Conservation (phyloP, 1,140 invertebrate genomes). For the Drosophila quadrilineata region DNA sequence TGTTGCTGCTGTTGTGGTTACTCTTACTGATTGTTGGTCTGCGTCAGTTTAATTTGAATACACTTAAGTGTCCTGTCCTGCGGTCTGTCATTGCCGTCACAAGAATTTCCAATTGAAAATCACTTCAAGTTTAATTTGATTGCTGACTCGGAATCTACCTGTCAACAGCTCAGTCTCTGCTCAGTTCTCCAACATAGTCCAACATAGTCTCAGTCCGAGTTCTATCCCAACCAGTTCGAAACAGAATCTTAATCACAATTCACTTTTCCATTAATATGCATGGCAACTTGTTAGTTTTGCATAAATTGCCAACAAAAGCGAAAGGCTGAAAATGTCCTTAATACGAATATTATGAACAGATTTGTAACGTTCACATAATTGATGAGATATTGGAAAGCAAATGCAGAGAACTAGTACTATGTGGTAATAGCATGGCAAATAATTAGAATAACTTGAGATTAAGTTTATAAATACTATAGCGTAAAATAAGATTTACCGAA, state of each 20-base stretch:
- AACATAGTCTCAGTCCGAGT: no score
- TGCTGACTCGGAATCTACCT: constrained; percentile 54
- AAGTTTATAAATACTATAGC: no score
- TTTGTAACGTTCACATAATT: no score
- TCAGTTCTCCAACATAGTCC: no score
- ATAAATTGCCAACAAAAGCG: constrained; percentile 40
- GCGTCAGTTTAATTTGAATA: constrained; percentile 77
- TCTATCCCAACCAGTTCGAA: neutral
- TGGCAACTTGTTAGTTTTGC: constrained; percentile 62
- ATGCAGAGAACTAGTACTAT: no score
- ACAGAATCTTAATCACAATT: constrained; percentile 69
- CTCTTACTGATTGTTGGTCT: constrained; percentile 40
- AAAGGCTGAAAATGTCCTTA: neutral
- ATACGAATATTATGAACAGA: neutral
- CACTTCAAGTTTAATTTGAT: constrained; percentile 79
- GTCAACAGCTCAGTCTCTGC: neutral
- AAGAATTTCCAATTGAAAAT: constrained; percentile 79
- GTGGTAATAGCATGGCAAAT: no score
- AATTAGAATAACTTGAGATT: no score
- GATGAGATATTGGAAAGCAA: no score
- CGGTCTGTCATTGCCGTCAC: constrained; percentile 66
- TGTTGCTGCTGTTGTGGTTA: constrained; percentile 28
- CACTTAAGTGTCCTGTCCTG: constrained; percentile 76
- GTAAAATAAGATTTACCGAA: no score
- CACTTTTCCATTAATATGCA: constrained; percentile 60